Base-by-base conservation (phyloP, 2,113 vertebrate species). In the Okapia johnstoni region DNA sequence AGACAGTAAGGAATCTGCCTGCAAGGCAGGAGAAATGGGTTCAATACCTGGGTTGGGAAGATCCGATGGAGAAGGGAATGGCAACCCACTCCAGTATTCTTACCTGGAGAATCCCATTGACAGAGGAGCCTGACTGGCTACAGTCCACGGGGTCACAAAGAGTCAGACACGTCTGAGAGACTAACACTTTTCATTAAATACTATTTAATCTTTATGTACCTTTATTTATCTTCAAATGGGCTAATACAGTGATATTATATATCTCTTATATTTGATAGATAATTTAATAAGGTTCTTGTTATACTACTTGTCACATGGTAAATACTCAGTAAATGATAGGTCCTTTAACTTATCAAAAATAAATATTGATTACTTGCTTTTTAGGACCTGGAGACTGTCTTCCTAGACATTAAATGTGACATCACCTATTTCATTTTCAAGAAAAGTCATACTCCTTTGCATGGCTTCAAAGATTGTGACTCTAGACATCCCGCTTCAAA, bases 281-380 rank as follows among this genome's bases (percentile, higher is more conserved):
- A 63, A 57, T 88, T 57, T 54, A 50, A 90, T 61, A 85, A 25
- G 30, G 33, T 88, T 87, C 61, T 87, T 81, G 30, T 30, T 81
- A 36, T 84, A 33, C 21, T 40, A 9, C 50, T 85, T 66, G 30
- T 40, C 87, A 54, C 33, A n/a, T 17, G 48, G 30, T 79, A 60
- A 87, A 57, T 90, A 92, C 73, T 50, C 43, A 61, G 5, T 79
- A 86, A 90, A 76, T 52, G 6, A 26, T 79, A 30, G 7, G 15
- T 33, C 36, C 63, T 91, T 63, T 86, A 83, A 83, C 43, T 88
- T 95, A 91, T 80, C 54, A 21, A 94, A 96, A 81, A 23, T 80
- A 93, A 94, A 91, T 96, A 81, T 89, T 58, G 19, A 63, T 88
- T 54, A 80, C 8, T 85, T 95, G 40, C 52, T 85, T 93, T 88